Base-by-base conservation (phyloP, 1,140 invertebrate species). In the Drosophila quadrilineata region DNA sequence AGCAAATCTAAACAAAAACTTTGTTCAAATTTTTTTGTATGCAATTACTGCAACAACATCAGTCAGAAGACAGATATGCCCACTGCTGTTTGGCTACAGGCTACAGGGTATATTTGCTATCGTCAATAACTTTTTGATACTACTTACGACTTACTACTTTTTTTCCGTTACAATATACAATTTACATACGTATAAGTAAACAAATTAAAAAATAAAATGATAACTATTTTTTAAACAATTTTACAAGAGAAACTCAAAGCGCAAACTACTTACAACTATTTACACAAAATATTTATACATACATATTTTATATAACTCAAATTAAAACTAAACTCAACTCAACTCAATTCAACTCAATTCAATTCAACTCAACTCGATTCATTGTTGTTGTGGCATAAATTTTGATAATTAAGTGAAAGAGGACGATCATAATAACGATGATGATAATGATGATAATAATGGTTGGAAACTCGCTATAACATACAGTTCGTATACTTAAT, bases 81-180 rank as follows among this genome's bases (percentile, higher is more conserved):
- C n/a, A n/a, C n/a, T n/a, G n/a, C n/a, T n/a, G n/a, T n/a, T n/a
- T n/a, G n/a, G n/a, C n/a, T n/a, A n/a, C n/a, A n/a, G n/a, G n/a
- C n/a, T n/a, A n/a, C n/a, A n/a, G n/a, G n/a, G n/a, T n/a, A n/a
- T n/a, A n/a, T n/a, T n/a, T n/a, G n/a, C n/a, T n/a, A n/a, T n/a
- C n/a, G 68, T 75, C 71, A 85, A 86, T 80, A 75, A 75, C 69
- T 80, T 80, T 85, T 80, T 86, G 79, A 85, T 85, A 86, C 80
- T 85, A 86, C 75, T 87, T 68, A 66, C 63, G 45, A 60, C 63
- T 66, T n/a, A n/a, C n/a, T n/a, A n/a, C n/a, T n/a, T n/a, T n/a
- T n/a, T 70, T 85, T 85, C 87, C 80, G 80, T 86, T 77, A 62
- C 72, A 76, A 69, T 85, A 75, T 85, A 87, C 74, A 79, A 75